phyloP scores from a whole-genome alignment of 2,888 invertebrate species.

The Psylliodes chrysocephalus region DNA sequence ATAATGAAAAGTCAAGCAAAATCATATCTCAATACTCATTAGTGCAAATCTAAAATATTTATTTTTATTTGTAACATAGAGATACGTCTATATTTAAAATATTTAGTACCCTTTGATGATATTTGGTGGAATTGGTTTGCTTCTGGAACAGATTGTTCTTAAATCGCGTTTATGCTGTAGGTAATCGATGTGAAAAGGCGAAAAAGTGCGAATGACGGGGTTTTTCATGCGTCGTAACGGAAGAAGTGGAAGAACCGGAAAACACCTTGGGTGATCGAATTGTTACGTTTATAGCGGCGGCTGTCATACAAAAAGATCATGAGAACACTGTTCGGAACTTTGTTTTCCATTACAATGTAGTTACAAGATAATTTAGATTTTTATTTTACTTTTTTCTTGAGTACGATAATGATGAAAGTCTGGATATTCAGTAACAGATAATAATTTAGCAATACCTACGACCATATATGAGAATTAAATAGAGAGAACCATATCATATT shows the following conservation, averaged over 20 bases:
- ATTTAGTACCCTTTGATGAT: too few species aligned
- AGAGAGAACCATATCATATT: too few species aligned
- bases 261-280: constrained; percentile 22
- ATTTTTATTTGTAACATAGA: too few species aligned
- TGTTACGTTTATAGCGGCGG: constrained; percentile 15
- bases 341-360: not conserved
- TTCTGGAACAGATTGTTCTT: not conserved
- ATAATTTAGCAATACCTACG: too few species aligned
- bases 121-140: constrained; percentile 14
- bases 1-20: too few species aligned
- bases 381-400: too few species aligned
- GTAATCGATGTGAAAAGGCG: constrained; percentile 18
- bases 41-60: too few species aligned
- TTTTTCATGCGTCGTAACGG: constrained; percentile 24
- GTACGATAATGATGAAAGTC: too few species aligned
- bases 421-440: too few species aligned
- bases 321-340: not conserved
- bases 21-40: too few species aligned
- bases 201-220: constrained; percentile 14
- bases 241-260: constrained; percentile 19
- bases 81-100: too few species aligned
- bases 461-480: too few species aligned
- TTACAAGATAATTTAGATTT: not conserved
- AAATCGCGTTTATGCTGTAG: constrained; percentile 21
- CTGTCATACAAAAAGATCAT: not conserved